Evolutionary conservation across 2,797 vertebrate genomes (phyloP).

Genomic region (Sarcophilus harrisii): DNA sequence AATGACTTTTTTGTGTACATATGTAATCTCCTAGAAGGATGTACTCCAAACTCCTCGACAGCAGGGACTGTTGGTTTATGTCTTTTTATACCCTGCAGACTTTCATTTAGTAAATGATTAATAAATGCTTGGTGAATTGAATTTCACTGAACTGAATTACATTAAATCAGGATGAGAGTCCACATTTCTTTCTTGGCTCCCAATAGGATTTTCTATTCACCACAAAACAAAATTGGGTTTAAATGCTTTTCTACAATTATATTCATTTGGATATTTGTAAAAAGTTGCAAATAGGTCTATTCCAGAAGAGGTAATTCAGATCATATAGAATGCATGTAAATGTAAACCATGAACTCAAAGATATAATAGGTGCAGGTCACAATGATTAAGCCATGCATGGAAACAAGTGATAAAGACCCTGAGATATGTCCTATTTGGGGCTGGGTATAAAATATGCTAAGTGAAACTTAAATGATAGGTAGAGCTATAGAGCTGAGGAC

Average conservation of each 20-base stretch:
- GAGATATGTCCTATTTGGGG: not conserved
- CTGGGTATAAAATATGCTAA: not conserved
- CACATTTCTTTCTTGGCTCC: not conserved
- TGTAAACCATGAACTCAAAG: not conserved
- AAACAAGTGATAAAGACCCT: not conserved
- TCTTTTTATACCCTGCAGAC: not conserved
- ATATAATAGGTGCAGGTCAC: not conserved
- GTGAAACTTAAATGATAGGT: not conserved
- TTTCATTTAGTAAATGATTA: constrained; percentile 1
- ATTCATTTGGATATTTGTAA: not conserved
- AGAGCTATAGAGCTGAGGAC: not conserved
- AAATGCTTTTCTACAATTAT: not conserved
- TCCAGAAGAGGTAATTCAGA: not conserved
- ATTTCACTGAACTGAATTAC: not conserved
- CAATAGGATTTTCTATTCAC: not conserved
- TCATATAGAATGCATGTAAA: not conserved
- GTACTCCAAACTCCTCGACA: not conserved
- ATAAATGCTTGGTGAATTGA: not conserved
- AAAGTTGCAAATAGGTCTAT: not conserved
- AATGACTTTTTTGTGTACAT: not conserved
- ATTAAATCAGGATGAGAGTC: not conserved
- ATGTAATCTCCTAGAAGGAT: not conserved
- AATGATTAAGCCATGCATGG: not conserved
- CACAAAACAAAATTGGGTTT: not conserved
- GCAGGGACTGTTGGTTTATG: not conserved